Evolutionary conservation across 2,888 invertebrate genomes (phyloP), one percentile per base, ranked within the genome.

Genomic region (Stratiomys singularior): DNA sequence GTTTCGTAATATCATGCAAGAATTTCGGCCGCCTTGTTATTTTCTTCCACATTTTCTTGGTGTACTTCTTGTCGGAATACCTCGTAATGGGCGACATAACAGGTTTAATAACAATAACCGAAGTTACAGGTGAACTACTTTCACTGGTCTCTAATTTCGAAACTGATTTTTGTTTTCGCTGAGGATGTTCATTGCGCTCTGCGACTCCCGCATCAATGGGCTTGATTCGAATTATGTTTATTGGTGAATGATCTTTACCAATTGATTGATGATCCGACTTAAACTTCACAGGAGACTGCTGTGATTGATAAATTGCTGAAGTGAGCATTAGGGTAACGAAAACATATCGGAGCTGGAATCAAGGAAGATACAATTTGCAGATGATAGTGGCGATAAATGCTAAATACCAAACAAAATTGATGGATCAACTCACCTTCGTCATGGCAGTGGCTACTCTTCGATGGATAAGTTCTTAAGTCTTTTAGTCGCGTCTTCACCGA

Each of bases 61-160:
- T 21, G 15, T 18, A 46, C 18, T 37, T 25, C 21, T 63, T 63
- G 4, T 46, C 21, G 5, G 18, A 7, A 30, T 56, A 23, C 13
- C 46, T 21, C 2, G 46, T n/a, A 7, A 46, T 27, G 15, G 47
- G 63, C 30, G 46, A 46, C 9, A 64, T 13, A 64, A 76, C 63
- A 11, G 76, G 76, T 46, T 76, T 76, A 27, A 76, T 76, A 18
- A 76, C 76, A 27, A 76, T 47, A 7, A 76, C 25, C 7, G 76
- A 76, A 28, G 71, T 27, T 25, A 15, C n/a, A 21, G 30, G 11
- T 23, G n/a, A 27, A 23, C 7, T 47, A 74, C 64, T 63, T 76
- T 76, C 63, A 64, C 47, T 21, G 1, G 9, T 15, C 21, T 18
- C 28, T 37, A 15, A n/a, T 63, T 27, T 44, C 5, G 7, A 5